Percentiles rank a stretch among this genome's conserved stretches.
Evolutionary conservation across 2,797 vertebrate species (phyloP).

Genomic region (Scolopax rusticola): DNA sequence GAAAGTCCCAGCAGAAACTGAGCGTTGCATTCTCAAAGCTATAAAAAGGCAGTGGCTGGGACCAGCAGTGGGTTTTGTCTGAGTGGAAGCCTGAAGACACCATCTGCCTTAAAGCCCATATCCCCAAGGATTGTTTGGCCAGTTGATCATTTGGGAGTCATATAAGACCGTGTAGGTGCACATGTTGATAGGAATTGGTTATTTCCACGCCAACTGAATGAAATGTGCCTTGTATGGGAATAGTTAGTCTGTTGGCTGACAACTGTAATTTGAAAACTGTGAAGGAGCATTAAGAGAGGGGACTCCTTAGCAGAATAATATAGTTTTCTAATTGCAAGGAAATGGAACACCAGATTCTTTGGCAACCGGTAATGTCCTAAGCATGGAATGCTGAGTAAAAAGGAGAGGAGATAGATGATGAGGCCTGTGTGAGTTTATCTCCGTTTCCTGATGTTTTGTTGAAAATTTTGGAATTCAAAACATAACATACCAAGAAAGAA

Average conservation of each 20-base stretch:
- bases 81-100: neutral
- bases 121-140: neutral
- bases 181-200: neutral
- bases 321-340: neutral
- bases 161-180: neutral
- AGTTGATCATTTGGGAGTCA: neutral
- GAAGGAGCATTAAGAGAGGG: neutral
- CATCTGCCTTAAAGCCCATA: neutral
- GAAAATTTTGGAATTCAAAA: neutral
- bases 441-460: neutral
- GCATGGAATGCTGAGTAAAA: rapidly evolving
- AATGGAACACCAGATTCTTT: neutral
- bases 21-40: neutral
- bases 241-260: neutral
- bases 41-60: rapidly evolving
- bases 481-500: neutral
- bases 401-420: neutral
- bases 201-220: neutral
- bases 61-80: neutral
- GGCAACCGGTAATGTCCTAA: neutral
- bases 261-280: neutral
- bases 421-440: neutral
- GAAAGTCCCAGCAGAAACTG: neutral
- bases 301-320: neutral
- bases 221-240: neutral